A percentile compares a stretch with the other conserved stretches of the same genome.
These are phyloP conservation scores for Trisateles emortualis DNA, from an alignment of 2,888 invertebrate species.

Conservation along the genomic window DNA sequence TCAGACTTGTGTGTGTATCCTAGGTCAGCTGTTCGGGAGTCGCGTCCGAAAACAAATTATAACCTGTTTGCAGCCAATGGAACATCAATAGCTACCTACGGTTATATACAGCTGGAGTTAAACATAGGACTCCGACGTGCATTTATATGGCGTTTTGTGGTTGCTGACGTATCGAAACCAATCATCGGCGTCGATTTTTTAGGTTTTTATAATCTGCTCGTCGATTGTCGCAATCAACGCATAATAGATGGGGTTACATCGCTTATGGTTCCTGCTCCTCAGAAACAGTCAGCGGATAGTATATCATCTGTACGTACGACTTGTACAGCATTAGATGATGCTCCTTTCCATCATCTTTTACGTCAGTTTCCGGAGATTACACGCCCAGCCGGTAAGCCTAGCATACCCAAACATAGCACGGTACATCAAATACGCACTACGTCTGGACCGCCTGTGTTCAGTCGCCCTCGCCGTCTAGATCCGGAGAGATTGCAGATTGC, in stretches of 20 bases:
- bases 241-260: slow-evolving; percentile 21
- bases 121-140: slow-evolving; percentile 30
- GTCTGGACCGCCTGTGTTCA: slow-evolving; percentile 45
- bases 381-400: slow-evolving; percentile 29
- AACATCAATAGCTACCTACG: slow-evolving; percentile 43
- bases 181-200: slow-evolving; percentile 40
- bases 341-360: slow-evolving; percentile 17
- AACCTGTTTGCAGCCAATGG: slow-evolving; percentile 55
- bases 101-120: slow-evolving; percentile 19
- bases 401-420: slow-evolving; percentile 18
- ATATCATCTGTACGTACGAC: slow-evolving; percentile 27
- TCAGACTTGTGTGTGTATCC: slow-evolving; percentile 39
- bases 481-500: slow-evolving; percentile 51
- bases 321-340: slow-evolving; percentile 3
- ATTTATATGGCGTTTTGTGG: slow-evolving; percentile 54
- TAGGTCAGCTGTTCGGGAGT: slow-evolving; percentile 14
- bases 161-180: slow-evolving; percentile 56
- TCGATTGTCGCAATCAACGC: slow-evolving; percentile 15
- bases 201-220: slow-evolving; percentile 13
- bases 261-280: slow-evolving; percentile 5
- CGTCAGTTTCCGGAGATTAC: slow-evolving; percentile 19
- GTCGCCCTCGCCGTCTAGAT: slow-evolving; percentile 49
- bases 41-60: slow-evolving; percentile 36
- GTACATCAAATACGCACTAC: slow-evolving; percentile 43
- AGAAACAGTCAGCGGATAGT: background rate